phyloP scores from a whole-genome alignment of 2,888 invertebrate genomes.

The Ctenicera cuprea region DNA sequence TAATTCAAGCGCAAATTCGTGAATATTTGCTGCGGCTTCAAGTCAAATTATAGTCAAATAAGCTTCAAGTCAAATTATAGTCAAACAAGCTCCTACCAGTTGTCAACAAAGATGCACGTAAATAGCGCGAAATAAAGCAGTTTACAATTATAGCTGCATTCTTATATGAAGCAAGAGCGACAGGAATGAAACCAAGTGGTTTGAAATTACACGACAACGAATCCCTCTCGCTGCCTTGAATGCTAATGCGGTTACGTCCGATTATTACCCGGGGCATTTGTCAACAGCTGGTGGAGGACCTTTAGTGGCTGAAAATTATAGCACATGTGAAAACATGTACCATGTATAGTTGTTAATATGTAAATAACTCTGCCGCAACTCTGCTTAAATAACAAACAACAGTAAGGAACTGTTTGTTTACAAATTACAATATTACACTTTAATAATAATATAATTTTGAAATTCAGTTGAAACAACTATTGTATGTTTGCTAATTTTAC shows the following conservation, averaged over 20 bases:
- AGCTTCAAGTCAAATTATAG: too few relatives aligned
- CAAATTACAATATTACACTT: too few relatives aligned
- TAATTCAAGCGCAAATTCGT: too few relatives aligned
- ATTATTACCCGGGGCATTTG: constrained; percentile 35
- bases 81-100: too few relatives aligned
- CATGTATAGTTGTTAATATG: not conserved
- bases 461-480: too few relatives aligned
- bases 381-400: not conserved
- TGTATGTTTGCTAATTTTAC: too few relatives aligned
- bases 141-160: constrained; percentile 55
- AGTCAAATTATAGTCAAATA: too few relatives aligned
- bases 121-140: too few relatives aligned
- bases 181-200: constrained; percentile 22
- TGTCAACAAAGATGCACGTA: too few relatives aligned
- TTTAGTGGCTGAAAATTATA: constrained; percentile 17
- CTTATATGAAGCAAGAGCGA: constrained; percentile 39
- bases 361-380: not conserved
- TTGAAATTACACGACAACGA: constrained; percentile 23
- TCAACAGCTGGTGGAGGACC: constrained; percentile 28
- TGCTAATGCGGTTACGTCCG: constrained; percentile 27
- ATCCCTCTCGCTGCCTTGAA: constrained; percentile 20
- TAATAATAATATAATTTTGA: too few relatives aligned
- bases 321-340: constrained; percentile 13
- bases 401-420: not conserved
- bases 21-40: too few relatives aligned